Evolutionary conservation across 2,797 vertebrate genomes (phyloP).

Genomic region (Molossus alvarezi): DNA sequence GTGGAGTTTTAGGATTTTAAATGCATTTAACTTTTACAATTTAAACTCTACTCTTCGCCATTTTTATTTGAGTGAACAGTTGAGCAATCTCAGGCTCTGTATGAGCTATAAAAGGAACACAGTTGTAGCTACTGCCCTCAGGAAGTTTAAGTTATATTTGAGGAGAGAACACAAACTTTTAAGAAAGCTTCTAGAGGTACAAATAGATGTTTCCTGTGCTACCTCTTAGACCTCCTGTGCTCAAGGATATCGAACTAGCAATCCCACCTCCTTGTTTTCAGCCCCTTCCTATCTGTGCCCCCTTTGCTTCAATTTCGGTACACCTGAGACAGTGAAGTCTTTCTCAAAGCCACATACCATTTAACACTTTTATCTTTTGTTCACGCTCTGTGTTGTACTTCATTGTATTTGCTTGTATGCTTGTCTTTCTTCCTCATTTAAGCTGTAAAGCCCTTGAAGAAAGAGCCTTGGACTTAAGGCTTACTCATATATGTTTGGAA

Average conservation of each 20-base stretch:
- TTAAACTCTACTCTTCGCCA: background rate
- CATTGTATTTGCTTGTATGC: background rate
- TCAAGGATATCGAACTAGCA: background rate
- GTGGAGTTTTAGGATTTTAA: background rate
- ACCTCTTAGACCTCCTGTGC: background rate
- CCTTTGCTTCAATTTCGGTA: background rate
- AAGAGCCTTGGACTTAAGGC: background rate
- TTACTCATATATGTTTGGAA: conserved; percentile 25
- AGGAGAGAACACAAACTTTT: conserved; percentile 29
- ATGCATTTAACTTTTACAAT: background rate
- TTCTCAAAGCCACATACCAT: background rate
- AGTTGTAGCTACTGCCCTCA: background rate
- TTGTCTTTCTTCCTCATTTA: conserved; percentile 35
- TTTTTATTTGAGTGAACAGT: background rate
- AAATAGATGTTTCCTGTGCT: background rate
- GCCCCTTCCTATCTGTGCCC: background rate
- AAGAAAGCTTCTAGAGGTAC: background rate
- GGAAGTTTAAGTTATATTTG: conserved; percentile 52
- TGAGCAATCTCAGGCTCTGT: background rate
- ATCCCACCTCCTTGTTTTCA: background rate
- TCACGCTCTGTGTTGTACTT: background rate
- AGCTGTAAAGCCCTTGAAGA: conserved; percentile 46
- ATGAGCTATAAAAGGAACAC: background rate
- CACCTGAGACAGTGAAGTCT: background rate
- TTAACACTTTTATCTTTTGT: background rate